phyloP scores from a whole-genome alignment of 2,888 invertebrate genomes.

The Scrobipalpa atriplicella region DNA sequence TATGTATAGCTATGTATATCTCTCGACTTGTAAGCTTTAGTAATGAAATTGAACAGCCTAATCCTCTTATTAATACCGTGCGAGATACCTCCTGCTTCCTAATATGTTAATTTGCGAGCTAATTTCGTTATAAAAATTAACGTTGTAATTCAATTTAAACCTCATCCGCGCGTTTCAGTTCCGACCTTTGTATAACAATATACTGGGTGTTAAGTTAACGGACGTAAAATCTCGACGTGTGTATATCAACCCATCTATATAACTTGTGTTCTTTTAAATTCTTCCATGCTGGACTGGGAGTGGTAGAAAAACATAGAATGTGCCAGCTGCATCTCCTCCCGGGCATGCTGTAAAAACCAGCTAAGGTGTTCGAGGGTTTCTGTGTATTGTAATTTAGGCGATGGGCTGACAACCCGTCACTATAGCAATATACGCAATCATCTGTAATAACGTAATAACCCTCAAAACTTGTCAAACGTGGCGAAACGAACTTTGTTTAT shows the following conservation, averaged over 20 bases:
- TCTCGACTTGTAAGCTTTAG: neutral
- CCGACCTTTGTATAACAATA: neutral
- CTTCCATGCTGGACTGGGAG: too few relatives aligned
- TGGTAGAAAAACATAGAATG: too few relatives aligned
- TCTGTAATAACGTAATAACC: too few relatives aligned
- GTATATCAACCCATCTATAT: neutral
- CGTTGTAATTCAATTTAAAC: constrained; percentile 15
- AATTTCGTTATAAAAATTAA: constrained; percentile 16
- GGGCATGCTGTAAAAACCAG: too few relatives aligned
- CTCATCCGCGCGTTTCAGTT: neutral
- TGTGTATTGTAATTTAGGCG: too few relatives aligned
- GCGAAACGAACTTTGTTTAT: too few relatives aligned
- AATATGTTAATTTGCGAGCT: constrained; percentile 12
- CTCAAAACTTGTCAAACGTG: too few relatives aligned
- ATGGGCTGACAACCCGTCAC: too few relatives aligned
- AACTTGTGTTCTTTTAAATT: neutral
- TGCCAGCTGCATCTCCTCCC: too few relatives aligned
- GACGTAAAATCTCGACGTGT: too few relatives aligned
- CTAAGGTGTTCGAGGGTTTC: too few relatives aligned
- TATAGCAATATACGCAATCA: too few relatives aligned
- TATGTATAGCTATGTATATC: neutral
- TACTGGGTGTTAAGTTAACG: neutral
- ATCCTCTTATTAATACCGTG: constrained; percentile 8
- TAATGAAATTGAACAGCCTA: constrained; percentile 18
- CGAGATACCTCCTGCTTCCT: constrained; percentile 6